Base-by-base conservation (phyloP, 2,797 vertebrate species). In the Sebastes oblongus region DNA sequence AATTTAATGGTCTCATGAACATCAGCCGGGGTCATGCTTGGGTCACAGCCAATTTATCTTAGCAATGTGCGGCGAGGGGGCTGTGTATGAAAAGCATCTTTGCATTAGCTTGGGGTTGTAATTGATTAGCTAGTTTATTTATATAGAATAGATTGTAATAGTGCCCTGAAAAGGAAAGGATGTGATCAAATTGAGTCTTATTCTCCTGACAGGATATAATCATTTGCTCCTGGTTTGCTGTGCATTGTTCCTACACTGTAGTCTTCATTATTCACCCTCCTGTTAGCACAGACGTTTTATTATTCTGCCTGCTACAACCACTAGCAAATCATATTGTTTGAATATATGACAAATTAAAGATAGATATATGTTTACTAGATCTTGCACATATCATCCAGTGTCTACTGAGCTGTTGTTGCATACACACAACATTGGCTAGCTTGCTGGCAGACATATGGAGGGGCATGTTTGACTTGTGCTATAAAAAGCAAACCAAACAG, bases 21-120 rank as follows among this genome's bases (percentile, higher is more conserved):
- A 95, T 95, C 93, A 93, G 91, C 88, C 80, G 32, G 90, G 95
- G 94, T 96, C 95, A 93, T 90, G 84, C 90, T 91, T 79, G 84
- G 95, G 94, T 96, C 94, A 93, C 85, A 94, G 89, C 91, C 92
- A 96, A 94, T 96, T 95, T 95, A 95, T 94, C 92, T 94, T 92
- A 85, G 90, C 86, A 86, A 84, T 88, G 88, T 84, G 30, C 89
- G 76, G 92, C 78, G 82, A 86, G 88, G 91, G 87, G 81, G 70
- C 59, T 66, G 64, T 76, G 82, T 88, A 93, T 91, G 85, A 92
- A 93, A 91, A 88, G 87, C 84, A 91, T 91, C 89, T 93, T 93
- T 94, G 89, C 92, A 91, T 93, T 91, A 91, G 82, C 89, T 84
- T 64, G 73, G 85, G 85, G 86, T 89, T 89, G 84, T 92, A 93